Percentiles rank a stretch among this genome's conserved stretches.
phyloP scores from a whole-genome alignment of 53 echinoderm and acorn worm genomes.

The Zoroaster sp. region DNA sequence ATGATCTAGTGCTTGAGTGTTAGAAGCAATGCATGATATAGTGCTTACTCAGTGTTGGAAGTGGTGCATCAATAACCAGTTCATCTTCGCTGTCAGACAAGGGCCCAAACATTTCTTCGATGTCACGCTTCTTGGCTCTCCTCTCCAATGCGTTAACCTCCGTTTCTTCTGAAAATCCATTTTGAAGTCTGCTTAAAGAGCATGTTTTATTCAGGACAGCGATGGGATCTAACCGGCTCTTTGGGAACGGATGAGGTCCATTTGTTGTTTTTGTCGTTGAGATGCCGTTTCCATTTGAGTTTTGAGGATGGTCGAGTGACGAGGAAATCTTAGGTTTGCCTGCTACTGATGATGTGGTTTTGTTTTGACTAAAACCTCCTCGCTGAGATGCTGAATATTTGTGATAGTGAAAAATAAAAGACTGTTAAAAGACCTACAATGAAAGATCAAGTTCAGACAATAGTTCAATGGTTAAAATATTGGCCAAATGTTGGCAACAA shows the following conservation, averaged over 20 bases:
- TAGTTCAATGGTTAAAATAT: neutral
- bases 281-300: neutral
- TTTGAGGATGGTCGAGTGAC: neutral
- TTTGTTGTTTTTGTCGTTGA: neutral
- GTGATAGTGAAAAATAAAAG: neutral
- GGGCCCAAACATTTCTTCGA: conserved; percentile 75
- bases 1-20: too few relatives aligned
- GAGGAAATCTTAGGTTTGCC: neutral
- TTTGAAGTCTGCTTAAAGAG: neutral
- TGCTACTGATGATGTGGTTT: neutral
- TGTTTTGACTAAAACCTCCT: neutral
- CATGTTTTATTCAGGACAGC: neutral
- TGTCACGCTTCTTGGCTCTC: conserved; percentile 48
- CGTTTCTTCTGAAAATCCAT: neutral
- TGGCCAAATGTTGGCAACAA: neutral
- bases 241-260: neutral
- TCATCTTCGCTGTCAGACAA: conserved; percentile 82
- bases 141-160: neutral
- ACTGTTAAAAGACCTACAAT: neutral
- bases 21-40: too few relatives aligned
- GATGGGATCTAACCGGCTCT: neutral
- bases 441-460: neutral
- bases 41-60: conserved; percentile 9
- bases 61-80: conserved; percentile 76
- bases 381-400: conserved; percentile 11